These are phyloP conservation scores for Patella caerulea DNA, from an alignment of 2,888 invertebrate genomes.

Conservation along the genomic window DNA sequence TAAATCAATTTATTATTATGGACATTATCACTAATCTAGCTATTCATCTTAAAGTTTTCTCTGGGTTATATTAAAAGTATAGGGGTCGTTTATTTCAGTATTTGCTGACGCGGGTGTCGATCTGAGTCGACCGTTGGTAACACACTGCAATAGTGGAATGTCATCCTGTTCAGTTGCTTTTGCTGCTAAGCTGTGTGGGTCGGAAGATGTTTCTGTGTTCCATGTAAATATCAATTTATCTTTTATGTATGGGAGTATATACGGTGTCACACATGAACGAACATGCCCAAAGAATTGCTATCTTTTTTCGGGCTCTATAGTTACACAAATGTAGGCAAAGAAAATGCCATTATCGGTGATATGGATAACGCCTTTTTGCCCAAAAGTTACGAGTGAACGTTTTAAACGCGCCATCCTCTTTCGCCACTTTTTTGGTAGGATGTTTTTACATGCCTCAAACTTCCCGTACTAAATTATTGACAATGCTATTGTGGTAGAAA, in stretches of 20 bases:
- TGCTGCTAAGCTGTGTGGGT: slow-evolving; percentile 45
- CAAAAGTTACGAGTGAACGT: no score
- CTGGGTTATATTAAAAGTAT: slow-evolving; percentile 32
- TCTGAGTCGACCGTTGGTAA: slow-evolving; percentile 38
- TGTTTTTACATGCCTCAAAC: no score
- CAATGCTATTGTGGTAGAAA: no score
- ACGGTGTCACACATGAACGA: not conserved
- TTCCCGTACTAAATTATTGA: no score
- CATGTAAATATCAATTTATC: slow-evolving; percentile 45
- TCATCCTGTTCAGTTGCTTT: slow-evolving; percentile 56
- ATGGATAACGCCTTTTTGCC: no score
- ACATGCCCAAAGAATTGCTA: not conserved
- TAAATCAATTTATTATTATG: not conserved
- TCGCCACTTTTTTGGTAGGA: no score
- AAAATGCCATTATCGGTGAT: no score
- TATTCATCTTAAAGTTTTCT: not conserved
- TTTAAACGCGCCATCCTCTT: no score
- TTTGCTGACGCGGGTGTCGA: slow-evolving; percentile 40
- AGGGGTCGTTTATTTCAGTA: slow-evolving; percentile 18
- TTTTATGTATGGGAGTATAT: not conserved
- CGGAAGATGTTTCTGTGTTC: slow-evolving; percentile 47
- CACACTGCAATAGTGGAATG: slow-evolving; percentile 56
- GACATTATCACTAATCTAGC: not conserved
- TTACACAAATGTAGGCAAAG: not conserved
- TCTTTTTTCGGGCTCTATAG: not conserved